Evolutionary conservation across 1,140 invertebrate species (phyloP).

Genomic region (Coptotermes formosanus): DNA sequence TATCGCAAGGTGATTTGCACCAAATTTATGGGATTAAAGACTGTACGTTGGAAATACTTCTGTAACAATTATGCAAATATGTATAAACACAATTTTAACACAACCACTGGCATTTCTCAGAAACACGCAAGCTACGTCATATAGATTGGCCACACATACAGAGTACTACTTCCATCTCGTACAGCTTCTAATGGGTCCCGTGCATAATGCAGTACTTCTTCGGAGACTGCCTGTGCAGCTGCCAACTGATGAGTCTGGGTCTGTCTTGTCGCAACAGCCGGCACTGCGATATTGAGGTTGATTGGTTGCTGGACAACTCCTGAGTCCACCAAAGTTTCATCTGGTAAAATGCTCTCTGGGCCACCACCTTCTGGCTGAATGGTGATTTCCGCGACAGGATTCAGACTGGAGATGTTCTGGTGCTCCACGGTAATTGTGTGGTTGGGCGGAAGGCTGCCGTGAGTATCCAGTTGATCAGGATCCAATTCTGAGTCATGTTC

Average conservation of each 20-base stretch:
- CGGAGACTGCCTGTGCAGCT: constrained; percentile 31
- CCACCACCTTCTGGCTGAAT: constrained; percentile 27
- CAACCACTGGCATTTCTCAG: background rate
- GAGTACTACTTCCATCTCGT: constrained; percentile 37
- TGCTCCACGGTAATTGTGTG: constrained; percentile 25
- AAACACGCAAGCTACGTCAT: constrained; percentile 34
- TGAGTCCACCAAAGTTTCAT: constrained; percentile 29
- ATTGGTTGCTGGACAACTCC: constrained; percentile 33
- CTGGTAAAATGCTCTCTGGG: constrained; percentile 30
- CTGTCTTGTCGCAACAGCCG: constrained; percentile 20
- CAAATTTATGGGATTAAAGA: background rate
- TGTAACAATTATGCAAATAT: constrained; percentile 3
- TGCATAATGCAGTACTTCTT: constrained; percentile 37
- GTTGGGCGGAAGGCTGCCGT: background rate
- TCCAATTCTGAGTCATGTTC: constrained; percentile 23
- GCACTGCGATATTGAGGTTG: constrained; percentile 36
- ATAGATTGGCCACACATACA: constrained; percentile 40
- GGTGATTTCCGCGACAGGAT: constrained; percentile 32
- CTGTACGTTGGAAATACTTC: background rate
- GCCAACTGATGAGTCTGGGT: constrained; percentile 26
- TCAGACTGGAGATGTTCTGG: background rate
- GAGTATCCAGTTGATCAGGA: constrained; percentile 18
- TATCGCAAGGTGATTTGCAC: background rate
- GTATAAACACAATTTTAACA: background rate
- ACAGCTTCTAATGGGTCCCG: constrained; percentile 38